Base-by-base conservation (phyloP, 2,888 invertebrate species). In the Bombylius discolor region DNA sequence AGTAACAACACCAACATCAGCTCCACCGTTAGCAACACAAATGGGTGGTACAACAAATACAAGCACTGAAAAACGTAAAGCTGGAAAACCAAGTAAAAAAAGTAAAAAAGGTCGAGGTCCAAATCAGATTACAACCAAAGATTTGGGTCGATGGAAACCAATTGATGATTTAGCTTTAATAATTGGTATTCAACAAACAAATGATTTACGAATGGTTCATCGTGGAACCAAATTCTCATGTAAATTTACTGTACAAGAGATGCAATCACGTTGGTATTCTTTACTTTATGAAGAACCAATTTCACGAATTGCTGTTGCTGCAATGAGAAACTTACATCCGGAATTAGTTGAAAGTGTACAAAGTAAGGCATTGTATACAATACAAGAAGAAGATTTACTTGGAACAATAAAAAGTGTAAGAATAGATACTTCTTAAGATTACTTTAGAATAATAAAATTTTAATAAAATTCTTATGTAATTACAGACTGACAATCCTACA, bases 181-280 rank as follows among this genome's bases (percentile, higher is more conserved):
- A 59, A 84, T 91, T 60, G 95, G 93, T 58, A 91, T 97, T 5
- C 89, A 93, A 67, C 97, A 94, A 77, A 88, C 88, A 12, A 89
- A 88, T 72, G 89, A 89, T 67, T 72, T 89, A 56, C 79, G 85
- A 47, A 83, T 83, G 67, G 87, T 99, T 0, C 91, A 95, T 70
- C 80, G 91, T 60, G 94, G 94, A 6, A 86, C 93, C 1, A 96
- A 94, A 68, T 99, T 99, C 76, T 93, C 97, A 0, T 95, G 96
- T 68, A 86, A 91, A 57, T 98, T 96, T 71, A 92, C 94, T 0
- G 77, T 94, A 33, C 87, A 89, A 66, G 97, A 99, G 70, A 81
- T 99, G 53, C 93, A 96, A 68, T 90, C 94, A 55, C 82, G 98
- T 52, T 99, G 98, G 98, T 95, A 93, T 72, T 89, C 94, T 0